phyloP scores from a whole-genome alignment of 2,113 vertebrate genomes.

The Sinocyclocheilus rhinocerous region DNA sequence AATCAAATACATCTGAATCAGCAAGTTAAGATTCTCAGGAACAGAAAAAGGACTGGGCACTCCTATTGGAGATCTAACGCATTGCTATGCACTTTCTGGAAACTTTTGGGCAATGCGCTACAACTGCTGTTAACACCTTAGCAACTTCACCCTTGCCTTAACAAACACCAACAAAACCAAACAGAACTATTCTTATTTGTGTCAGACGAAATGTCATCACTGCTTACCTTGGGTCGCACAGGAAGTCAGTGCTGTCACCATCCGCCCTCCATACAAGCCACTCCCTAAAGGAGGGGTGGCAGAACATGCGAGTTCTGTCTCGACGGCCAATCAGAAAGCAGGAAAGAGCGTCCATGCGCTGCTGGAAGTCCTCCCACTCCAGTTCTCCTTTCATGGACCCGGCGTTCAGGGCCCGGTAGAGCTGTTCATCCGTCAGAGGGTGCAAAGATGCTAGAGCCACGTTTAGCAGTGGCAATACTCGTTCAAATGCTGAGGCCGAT shows the following conservation, averaged over 20 bases:
- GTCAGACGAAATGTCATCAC: neutral
- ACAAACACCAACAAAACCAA: neutral
- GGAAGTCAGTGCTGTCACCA: conserved; percentile 90
- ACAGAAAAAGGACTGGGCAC: no score
- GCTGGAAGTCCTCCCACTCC: conserved; percentile 93
- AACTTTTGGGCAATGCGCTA: neutral
- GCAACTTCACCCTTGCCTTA: neutral
- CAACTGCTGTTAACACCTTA: neutral
- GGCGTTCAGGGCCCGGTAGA: conserved; percentile 93
- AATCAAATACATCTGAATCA: no score
- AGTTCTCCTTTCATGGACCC: conserved; percentile 84
- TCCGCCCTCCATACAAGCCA: conserved; percentile 99
- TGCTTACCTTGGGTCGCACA: conserved; percentile 92
- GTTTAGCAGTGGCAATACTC: conserved; percentile 87
- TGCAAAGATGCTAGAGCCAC: conserved; percentile 93
- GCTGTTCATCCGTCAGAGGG: conserved; percentile 96
- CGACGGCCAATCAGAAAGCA: conserved; percentile 91
- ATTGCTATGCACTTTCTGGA: no score
- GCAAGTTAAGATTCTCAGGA: no score
- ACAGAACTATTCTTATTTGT: neutral
- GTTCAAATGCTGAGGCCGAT: conserved; percentile 87
- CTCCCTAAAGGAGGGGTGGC: conserved; percentile 96
- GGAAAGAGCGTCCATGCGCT: conserved; percentile 89
- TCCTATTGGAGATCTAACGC: no score
- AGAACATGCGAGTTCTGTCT: conserved; percentile 96